These are phyloP conservation scores for Rhinolophus sinicus DNA, from an alignment of 2,113 vertebrate genomes.

Conservation along the genomic window DNA sequence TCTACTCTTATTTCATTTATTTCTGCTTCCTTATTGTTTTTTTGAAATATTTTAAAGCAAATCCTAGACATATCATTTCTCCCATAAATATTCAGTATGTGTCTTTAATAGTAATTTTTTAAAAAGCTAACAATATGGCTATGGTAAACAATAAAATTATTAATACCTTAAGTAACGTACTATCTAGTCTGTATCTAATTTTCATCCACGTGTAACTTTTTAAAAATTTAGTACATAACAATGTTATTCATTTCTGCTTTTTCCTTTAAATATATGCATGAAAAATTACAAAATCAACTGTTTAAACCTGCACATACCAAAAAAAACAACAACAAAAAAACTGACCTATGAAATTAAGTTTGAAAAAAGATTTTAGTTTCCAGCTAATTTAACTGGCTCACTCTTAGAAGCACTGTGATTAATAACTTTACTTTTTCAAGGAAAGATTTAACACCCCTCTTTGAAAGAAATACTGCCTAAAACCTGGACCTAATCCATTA, in stretches of 20 bases:
- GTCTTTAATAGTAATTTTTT: background rate
- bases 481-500: slow-evolving; percentile 55
- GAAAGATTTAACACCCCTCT: slow-evolving; percentile 36
- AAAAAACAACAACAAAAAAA: background rate
- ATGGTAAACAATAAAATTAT: background rate
- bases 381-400: background rate
- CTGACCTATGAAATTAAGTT: background rate
- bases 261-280: background rate
- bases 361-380: slow-evolving; percentile 47
- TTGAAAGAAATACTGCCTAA: slow-evolving; percentile 55
- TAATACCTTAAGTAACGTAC: background rate
- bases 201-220: background rate
- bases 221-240: background rate
- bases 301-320: background rate
- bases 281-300: slow-evolving; percentile 2
- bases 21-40: background rate
- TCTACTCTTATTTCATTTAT: background rate
- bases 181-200: background rate
- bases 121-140: background rate
- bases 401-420: background rate
- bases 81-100: background rate
- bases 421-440: slow-evolving; percentile 50
- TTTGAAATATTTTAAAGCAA: slow-evolving; percentile 17
- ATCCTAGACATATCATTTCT: background rate
- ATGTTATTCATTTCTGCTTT: background rate